Evolutionary conservation across 2,113 vertebrate genomes (phyloP).

Genomic region (Micronisus gabar): DNA sequence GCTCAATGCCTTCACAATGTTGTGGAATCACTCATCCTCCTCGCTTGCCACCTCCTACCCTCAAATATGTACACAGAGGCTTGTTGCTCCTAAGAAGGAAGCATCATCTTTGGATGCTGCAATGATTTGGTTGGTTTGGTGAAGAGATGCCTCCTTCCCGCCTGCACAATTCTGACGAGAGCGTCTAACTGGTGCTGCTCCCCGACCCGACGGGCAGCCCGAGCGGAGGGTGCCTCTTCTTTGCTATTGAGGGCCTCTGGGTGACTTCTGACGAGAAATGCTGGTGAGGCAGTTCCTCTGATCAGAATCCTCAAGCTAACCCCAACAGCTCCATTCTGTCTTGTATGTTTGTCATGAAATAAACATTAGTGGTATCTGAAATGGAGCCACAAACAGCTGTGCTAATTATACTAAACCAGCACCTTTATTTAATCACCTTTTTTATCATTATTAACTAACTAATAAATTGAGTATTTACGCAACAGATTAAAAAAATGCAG

Average conservation of each 20-base stretch:
- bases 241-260: background rate
- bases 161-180: background rate
- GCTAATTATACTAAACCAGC: background rate
- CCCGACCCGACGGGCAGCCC: background rate
- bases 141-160: background rate
- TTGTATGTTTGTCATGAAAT: background rate
- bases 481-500: background rate
- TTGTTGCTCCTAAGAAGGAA: background rate
- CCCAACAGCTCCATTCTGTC: background rate
- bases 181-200: background rate
- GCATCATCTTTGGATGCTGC: background rate
- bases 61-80: background rate
- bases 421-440: slow-evolving; percentile 14
- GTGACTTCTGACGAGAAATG: background rate
- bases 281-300: background rate
- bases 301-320: background rate
- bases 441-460: slow-evolving; percentile 10
- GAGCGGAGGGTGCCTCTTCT: background rate
- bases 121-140: background rate
- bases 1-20: background rate
- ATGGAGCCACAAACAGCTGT: background rate
- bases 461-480: background rate
- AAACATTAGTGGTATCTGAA: background rate
- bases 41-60: background rate
- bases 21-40: background rate